These are phyloP conservation scores for Gasteruption jaculator DNA, from an alignment of 2,888 invertebrate species.

Conservation along the genomic window DNA sequence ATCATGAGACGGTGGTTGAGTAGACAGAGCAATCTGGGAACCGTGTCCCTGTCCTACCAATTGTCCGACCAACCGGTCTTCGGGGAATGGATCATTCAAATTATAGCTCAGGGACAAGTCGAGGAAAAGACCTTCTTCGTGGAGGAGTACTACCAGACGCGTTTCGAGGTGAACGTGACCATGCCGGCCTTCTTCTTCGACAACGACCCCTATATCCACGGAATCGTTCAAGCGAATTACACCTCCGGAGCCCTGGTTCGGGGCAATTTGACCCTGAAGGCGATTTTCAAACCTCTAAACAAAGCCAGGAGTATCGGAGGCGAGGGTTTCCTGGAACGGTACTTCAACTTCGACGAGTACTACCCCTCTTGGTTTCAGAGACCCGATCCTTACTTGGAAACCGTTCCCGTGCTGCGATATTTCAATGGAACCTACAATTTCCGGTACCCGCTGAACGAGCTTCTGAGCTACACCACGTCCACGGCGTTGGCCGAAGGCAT, in stretches of 20 bases:
- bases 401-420: conserved; percentile 69
- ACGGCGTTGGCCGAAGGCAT: conserved; percentile 70
- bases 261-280: conserved; percentile 84
- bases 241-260: conserved; percentile 88
- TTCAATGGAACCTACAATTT: conserved; percentile 87
- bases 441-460: conserved; percentile 77
- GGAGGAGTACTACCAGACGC: conserved; percentile 92
- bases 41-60: conserved; percentile 87
- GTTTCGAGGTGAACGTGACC: conserved; percentile 93
- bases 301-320: conserved; percentile 19
- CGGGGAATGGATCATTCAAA: conserved; percentile 87
- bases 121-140: conserved; percentile 84
- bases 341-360: conserved; percentile 75
- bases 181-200: conserved; percentile 94
- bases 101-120: conserved; percentile 82
- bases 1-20: conserved; percentile 92
- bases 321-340: conserved; percentile 61
- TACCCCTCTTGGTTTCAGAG: conserved; percentile 77
- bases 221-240: conserved; percentile 90
- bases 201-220: conserved; percentile 77
- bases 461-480: conserved; percentile 62
- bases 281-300: conserved; percentile 68
- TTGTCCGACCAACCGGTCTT: conserved; percentile 88
- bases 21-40: conserved; percentile 82
- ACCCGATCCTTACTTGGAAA: conserved; percentile 58